A percentile compares a stretch with the other conserved stretches of the same genome.
phyloP scores from a whole-genome alignment of 2,797 vertebrate genomes.

The Gallinago solitaria region DNA sequence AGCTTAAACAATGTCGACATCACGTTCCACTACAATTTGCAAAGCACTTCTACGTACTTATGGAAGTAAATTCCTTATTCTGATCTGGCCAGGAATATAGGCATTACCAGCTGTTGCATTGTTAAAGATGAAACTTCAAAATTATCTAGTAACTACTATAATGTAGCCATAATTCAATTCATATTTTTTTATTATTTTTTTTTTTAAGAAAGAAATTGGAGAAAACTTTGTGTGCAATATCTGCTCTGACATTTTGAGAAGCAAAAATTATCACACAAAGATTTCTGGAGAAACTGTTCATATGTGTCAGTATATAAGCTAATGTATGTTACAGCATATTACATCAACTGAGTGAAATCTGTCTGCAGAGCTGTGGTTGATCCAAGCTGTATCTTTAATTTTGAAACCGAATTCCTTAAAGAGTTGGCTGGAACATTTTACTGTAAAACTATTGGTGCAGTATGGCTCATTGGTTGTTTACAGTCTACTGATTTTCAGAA shows the following conservation, averaged over 20 bases:
- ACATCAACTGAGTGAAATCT: background rate
- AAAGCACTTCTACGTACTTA: background rate
- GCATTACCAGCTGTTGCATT: background rate
- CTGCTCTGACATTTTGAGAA: background rate
- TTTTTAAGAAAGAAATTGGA: background rate
- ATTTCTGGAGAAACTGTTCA: background rate
- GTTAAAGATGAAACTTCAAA: background rate
- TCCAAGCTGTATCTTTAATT: background rate
- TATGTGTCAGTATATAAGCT: background rate
- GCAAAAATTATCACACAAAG: background rate
- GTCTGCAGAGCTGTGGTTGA: background rate
- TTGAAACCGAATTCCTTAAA: background rate
- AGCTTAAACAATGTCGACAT: background rate
- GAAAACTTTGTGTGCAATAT: background rate
- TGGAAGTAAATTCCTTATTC: background rate
- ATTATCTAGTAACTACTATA: background rate
- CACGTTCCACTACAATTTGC: background rate
- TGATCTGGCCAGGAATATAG: background rate
- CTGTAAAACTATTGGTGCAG: background rate
- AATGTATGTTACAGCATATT: background rate
- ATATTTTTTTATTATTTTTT: background rate
- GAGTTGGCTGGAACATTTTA: background rate
- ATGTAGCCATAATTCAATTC: background rate
- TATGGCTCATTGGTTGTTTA: background rate
- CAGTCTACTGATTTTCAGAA: background rate